A percentile compares a stretch with the other conserved stretches of the same genome.
phyloP scores from a whole-genome alignment of 2,113 vertebrate species.

The Athene cunicularia region DNA sequence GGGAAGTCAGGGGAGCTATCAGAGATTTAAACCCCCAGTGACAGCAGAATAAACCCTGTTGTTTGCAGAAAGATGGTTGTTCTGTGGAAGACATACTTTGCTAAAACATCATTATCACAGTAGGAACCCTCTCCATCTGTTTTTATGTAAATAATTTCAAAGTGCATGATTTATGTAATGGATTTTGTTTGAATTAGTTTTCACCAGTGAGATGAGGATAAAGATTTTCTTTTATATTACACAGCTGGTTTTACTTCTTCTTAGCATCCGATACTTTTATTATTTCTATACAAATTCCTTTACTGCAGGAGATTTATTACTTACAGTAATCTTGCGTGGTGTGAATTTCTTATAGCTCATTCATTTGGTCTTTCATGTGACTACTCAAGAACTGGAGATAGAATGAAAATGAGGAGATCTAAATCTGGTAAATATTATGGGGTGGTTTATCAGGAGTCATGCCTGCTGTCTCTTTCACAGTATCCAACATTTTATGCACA shows the following conservation, averaged over 20 bases:
- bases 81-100: background rate
- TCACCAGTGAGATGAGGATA: conserved; percentile 42
- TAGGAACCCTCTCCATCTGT: conserved; percentile 48
- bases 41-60: background rate
- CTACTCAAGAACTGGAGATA: background rate
- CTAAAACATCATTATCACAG: background rate
- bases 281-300: conserved; percentile 61
- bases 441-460: background rate
- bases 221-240: conserved; percentile 54
- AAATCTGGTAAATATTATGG: conserved; percentile 8
- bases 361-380: conserved; percentile 47
- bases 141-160: conserved; percentile 66
- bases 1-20: background rate
- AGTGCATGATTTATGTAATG: conserved; percentile 50
- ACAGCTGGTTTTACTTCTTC: conserved; percentile 71
- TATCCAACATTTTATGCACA: background rate
- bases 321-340: conserved; percentile 28
- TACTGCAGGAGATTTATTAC: conserved; percentile 61
- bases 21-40: background rate
- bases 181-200: conserved; percentile 69
- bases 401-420: background rate
- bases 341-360: conserved; percentile 53
- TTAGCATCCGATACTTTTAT: conserved; percentile 52
- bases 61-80: background rate
- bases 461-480: background rate